Base-by-base conservation (phyloP, 2,113 vertebrate genomes). In the Chascanopsetta lugubris region DNA sequence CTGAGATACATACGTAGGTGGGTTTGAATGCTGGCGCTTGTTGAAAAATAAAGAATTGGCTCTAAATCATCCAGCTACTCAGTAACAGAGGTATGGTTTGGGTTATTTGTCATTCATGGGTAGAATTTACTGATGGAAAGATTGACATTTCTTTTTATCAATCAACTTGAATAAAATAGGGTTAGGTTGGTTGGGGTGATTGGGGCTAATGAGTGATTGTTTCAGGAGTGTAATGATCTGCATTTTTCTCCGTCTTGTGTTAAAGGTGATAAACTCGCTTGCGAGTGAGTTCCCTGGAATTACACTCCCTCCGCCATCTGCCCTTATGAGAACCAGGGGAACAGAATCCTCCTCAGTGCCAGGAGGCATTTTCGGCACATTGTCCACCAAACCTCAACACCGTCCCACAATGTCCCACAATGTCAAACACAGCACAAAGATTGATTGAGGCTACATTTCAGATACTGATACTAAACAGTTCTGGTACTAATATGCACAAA, bases 351-450 rank as follows among this genome's bases (percentile, higher is more conserved):
- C 29, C 3, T 29, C 2, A 48, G 12, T 49, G 65, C 55, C 70
- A 69, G 55, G 38, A 32, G 61, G 24, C 30, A 17, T 43, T 36
- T 64, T 60, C 24, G 8, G 40, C 43, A 47, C 29, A 51, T 51
- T 65, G 60, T 61, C 45, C 57, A 57, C 32, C 6, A 49, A 67
- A 63, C 61, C 45, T 58, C 51, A 76, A 50, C 48, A 50, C 26
- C 48, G n/a, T 67, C 34, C 29, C 8, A 11, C 40, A 38, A 54
- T 29, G 53, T 62, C 34, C 29, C 8, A 11, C 40, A 38, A 54
- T 29, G 53, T 62, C 43, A 32, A 54, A 45, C 4, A 10, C 26
- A 43, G 22, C 26, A 32, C 9, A 42, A 36, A 50, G 54, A 53
- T 30, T 12, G 10, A 57, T 17, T 3, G 51, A 62, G 10, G 40